Percentiles rank a stretch among this genome's conserved stretches.
Evolutionary conservation across 2,113 vertebrate species (phyloP).

Genomic region (Acanthisitta chloris): DNA sequence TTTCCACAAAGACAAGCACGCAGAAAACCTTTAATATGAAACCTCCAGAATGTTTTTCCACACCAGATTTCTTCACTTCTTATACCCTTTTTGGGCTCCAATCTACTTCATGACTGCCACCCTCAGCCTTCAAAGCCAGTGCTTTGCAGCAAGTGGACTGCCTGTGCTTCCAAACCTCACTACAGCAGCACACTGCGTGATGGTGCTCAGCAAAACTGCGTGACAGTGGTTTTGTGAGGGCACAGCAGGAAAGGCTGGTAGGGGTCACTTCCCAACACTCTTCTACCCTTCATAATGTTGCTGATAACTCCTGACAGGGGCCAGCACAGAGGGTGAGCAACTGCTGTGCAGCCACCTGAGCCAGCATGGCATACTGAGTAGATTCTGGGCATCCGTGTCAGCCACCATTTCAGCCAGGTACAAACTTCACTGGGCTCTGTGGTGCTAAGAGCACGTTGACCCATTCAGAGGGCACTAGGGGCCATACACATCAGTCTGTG

Average conservation of each 20-base stretch:
- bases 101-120: not conserved
- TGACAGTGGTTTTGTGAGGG: not conserved
- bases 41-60: not conserved
- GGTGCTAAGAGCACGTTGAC: not conserved
- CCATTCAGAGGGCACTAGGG: no score
- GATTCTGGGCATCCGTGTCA: not conserved
- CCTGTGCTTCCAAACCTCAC: rapidly evolving
- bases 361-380: rapidly evolving
- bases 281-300: not conserved
- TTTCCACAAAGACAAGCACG: not conserved
- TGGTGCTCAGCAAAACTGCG: not conserved
- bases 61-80: not conserved
- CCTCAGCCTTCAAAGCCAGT: not conserved
- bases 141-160: not conserved
- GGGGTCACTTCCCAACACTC: not conserved
- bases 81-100: not conserved
- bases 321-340: rapidly evolving
- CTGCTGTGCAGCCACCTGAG: not conserved
- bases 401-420: not conserved
- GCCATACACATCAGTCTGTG: not conserved
- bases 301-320: not conserved
- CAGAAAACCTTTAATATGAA: not conserved
- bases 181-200: rapidly evolving
- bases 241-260: not conserved
- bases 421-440: not conserved